Conservation (phyloP, 2,797 vertebrate species). For the Galaxias olidus region DNA sequence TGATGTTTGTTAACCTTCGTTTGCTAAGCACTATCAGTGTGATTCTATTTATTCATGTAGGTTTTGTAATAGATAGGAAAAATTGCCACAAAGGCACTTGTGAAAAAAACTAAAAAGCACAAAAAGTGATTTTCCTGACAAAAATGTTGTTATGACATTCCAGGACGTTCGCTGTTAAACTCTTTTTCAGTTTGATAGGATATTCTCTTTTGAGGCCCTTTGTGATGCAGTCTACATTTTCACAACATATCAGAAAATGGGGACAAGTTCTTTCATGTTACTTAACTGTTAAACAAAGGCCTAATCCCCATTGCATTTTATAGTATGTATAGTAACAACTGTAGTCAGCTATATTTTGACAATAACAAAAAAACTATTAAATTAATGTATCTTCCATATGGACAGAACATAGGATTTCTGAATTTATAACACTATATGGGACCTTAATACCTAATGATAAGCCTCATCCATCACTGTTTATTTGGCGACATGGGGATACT, state of each 20-base stretch:
- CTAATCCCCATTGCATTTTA: too few species aligned
- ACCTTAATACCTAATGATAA: conserved; percentile 62
- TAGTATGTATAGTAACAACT: too few species aligned
- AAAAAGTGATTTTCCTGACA: conserved; percentile 50
- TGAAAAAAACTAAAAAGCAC: conserved; percentile 72
- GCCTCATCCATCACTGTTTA: conserved; percentile 69
- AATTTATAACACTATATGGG: conserved; percentile 54
- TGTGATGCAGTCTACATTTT: too few species aligned
- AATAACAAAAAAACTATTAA: too few species aligned
- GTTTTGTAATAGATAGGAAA: conserved; percentile 53
- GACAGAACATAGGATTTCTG: too few species aligned
- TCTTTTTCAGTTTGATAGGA: conserved; percentile 17
- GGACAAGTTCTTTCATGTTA: too few species aligned
- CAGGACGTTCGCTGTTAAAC: conserved; percentile 20
- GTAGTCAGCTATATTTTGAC: too few species aligned
- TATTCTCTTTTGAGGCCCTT: too few species aligned
- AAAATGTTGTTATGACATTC: conserved; percentile 27
- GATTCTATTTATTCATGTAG: conserved; percentile 68
- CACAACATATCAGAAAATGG: too few species aligned
- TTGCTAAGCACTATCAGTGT: conserved; percentile 71
- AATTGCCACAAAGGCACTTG: conserved; percentile 51
- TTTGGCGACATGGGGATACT: conserved; percentile 75
- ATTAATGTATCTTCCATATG: too few species aligned
- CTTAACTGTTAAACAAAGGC: too few species aligned
- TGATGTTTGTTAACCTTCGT: conserved; percentile 38